Evolutionary conservation across 2,888 invertebrate genomes (phyloP).

Genomic region (Pyralis farinalis): DNA sequence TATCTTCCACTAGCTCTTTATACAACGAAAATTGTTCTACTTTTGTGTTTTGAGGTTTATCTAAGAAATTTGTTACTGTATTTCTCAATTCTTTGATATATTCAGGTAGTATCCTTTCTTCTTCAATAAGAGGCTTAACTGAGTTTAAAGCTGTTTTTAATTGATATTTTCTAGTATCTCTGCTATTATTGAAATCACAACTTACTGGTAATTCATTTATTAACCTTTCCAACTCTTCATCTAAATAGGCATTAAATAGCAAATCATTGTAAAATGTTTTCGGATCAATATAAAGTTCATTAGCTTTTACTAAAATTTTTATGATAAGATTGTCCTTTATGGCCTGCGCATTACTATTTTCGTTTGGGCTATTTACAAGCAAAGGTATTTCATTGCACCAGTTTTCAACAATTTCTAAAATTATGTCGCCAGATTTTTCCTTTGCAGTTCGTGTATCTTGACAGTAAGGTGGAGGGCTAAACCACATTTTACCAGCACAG

Average conservation of each 20-base stretch:
- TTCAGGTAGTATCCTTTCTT: conserved; percentile 35
- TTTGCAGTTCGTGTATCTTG: conserved; percentile 14
- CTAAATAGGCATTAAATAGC: conserved; percentile 37
- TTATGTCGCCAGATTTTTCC: conserved; percentile 40
- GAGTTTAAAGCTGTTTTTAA: conserved; percentile 35
- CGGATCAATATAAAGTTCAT: conserved; percentile 44
- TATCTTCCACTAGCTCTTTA: conserved; percentile 36
- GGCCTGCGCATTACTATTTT: conserved; percentile 14
- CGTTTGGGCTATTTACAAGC: conserved; percentile 18
- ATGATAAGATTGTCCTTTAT: conserved; percentile 37
- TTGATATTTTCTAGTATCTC: conserved; percentile 30
- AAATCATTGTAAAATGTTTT: conserved; percentile 39
- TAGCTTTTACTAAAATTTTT: conserved; percentile 49
- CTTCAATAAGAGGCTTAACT: conserved; percentile 38
- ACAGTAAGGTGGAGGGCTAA: conserved; percentile 16
- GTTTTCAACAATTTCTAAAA: conserved; percentile 39
- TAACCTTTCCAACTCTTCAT: conserved; percentile 40
- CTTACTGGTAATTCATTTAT: conserved; percentile 30
- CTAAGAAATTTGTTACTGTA: conserved; percentile 33
- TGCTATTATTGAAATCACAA: conserved; percentile 28
- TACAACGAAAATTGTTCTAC: conserved; percentile 22
- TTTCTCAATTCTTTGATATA: conserved; percentile 44
- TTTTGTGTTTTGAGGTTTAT: conserved; percentile 24
- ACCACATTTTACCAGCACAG: conserved; percentile 14
- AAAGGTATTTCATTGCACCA: conserved; percentile 53